Percentiles rank a stretch among this genome's conserved stretches.
phyloP scores from a whole-genome alignment of 2,888 invertebrate species.

The Mimumesa dahlbomi region DNA sequence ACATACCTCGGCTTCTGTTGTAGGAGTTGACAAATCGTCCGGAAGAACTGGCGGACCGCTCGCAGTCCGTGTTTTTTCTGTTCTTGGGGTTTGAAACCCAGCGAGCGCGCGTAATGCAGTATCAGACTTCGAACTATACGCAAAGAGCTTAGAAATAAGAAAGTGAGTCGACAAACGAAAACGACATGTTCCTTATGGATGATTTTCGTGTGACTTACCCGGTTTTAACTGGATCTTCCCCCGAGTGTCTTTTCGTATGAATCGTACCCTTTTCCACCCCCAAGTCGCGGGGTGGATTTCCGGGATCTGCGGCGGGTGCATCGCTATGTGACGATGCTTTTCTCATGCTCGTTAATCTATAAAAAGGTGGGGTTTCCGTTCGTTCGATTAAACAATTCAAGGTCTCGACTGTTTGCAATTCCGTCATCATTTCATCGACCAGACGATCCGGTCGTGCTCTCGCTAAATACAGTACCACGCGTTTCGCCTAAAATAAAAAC shows the following conservation, averaged over 20 bases:
- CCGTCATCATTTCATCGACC: slow-evolving; percentile 98
- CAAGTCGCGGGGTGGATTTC: slow-evolving; percentile 82
- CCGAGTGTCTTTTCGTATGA: slow-evolving; percentile 96
- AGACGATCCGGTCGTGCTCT: slow-evolving; percentile 95
- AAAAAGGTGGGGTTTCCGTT: slow-evolving; percentile 99
- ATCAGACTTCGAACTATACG: slow-evolving; percentile 84
- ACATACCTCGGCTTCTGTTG: slow-evolving; percentile 81
- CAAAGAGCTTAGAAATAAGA: background rate
- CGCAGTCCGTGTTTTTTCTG: slow-evolving; percentile 84
- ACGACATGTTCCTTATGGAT: too few relatives aligned
- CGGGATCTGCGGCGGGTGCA: slow-evolving; percentile 81
- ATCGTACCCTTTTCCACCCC: slow-evolving; percentile 96
- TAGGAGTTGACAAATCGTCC: slow-evolving; percentile 81
- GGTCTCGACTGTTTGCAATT: slow-evolving; percentile 98
- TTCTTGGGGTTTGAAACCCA: slow-evolving; percentile 83
- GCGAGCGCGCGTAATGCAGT: slow-evolving; percentile 83
- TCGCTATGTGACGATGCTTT: slow-evolving; percentile 92
- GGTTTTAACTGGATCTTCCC: slow-evolving; percentile 91
- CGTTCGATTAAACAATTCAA: slow-evolving; percentile 97
- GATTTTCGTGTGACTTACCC: slow-evolving; percentile 80
- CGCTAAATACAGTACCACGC: slow-evolving; percentile 96
- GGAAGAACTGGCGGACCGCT: slow-evolving; percentile 84
- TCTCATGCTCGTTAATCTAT: slow-evolving; percentile 94
- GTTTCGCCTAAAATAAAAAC: slow-evolving; percentile 88
- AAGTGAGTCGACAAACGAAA: background rate